A percentile compares a stretch with the other conserved stretches of the same genome.
These are phyloP conservation scores for Galbula dea DNA, from an alignment of 2,113 vertebrate genomes.

Conservation along the genomic window DNA sequence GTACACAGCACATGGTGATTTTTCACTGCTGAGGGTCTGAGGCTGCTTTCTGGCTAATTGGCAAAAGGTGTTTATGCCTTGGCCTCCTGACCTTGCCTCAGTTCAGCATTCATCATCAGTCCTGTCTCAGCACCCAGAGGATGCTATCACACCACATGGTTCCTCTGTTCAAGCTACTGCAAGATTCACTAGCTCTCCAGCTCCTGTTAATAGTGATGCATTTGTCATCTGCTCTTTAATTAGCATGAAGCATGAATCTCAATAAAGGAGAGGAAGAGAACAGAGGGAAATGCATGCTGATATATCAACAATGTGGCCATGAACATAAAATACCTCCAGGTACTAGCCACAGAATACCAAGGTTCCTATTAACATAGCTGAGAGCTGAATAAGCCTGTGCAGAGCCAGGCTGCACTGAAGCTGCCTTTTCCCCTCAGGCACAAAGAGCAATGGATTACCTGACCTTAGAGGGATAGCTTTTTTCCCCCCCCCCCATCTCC, in stretches of 20 bases:
- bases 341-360: background rate
- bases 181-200: background rate
- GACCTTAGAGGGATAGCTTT: background rate
- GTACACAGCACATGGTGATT: rapidly evolving
- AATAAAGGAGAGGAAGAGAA: background rate
- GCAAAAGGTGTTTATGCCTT: background rate
- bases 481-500: background rate
- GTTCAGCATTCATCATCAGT: background rate
- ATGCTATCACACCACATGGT: rapidly evolving
- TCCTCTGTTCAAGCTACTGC: background rate
- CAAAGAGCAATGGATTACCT: background rate
- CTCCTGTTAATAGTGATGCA: background rate
- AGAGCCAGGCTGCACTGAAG: background rate
- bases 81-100: background rate
- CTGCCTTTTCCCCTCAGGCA: background rate
- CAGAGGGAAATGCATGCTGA: background rate
- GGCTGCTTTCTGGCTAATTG: background rate
- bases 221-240: constrained; percentile 34
- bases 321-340: background rate
- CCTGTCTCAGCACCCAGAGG: background rate
- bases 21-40: background rate
- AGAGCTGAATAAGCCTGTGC: background rate
- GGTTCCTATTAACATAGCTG: background rate
- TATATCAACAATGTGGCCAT: background rate
- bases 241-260: background rate